Percentiles rank a stretch among this genome's conserved stretches.
Conservation (phyloP, 2,797 vertebrate genomes). For the Crossoptilon crossoptilon region DNA sequence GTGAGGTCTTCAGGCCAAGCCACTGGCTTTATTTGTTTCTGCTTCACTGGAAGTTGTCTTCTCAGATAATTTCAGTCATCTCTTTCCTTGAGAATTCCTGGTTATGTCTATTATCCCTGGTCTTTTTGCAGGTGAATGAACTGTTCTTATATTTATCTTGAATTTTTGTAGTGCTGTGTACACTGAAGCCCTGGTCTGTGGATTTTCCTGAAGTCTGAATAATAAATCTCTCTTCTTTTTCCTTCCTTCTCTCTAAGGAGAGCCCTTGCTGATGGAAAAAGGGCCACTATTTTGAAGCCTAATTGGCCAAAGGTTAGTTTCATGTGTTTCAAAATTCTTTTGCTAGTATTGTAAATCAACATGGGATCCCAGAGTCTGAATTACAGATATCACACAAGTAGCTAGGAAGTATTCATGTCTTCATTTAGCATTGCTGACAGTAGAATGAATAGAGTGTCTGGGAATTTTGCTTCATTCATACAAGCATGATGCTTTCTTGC, state of each 20-base stretch:
- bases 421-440: neutral
- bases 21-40: neutral
- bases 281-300: constrained; percentile 87
- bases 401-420: neutral
- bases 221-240: neutral
- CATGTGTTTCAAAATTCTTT: neutral
- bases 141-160: neutral
- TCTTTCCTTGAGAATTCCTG: neutral
- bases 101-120: too few relatives aligned
- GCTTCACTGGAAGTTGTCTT: neutral
- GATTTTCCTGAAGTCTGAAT: neutral
- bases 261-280: constrained; percentile 90
- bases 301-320: constrained; percentile 91
- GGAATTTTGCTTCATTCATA: neutral
- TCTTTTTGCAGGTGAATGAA: neutral
- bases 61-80: neutral
- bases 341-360: neutral
- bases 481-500: neutral
- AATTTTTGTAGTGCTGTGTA: neutral
- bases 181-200: neutral
- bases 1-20: neutral
- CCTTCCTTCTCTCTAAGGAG: constrained; percentile 79
- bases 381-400: neutral
- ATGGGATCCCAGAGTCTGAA: neutral
- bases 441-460: neutral